These are phyloP conservation scores for Hanleya hanleyi DNA, from an alignment of 2,888 invertebrate genomes.

Conservation along the genomic window DNA sequence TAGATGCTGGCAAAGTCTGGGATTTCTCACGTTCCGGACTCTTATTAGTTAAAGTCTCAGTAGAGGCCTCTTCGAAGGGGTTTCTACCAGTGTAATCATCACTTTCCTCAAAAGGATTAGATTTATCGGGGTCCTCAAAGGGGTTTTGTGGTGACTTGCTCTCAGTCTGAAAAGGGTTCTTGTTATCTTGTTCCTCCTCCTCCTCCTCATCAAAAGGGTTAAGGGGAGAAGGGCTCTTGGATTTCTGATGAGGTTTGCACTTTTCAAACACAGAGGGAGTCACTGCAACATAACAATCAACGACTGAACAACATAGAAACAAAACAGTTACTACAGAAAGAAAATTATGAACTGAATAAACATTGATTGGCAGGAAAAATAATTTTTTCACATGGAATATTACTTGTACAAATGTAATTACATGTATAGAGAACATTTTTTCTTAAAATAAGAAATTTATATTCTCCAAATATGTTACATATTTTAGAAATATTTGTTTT, in stretches of 20 bases:
- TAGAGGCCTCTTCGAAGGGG: slow-evolving; percentile 38
- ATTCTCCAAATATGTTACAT: too few relatives aligned
- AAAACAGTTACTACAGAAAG: too few relatives aligned
- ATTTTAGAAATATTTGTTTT: too few relatives aligned
- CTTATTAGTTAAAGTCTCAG: not conserved
- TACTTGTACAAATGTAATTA: too few relatives aligned
- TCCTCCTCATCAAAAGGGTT: slow-evolving; percentile 42
- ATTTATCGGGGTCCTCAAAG: slow-evolving; percentile 43
- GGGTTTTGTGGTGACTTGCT: slow-evolving; percentile 43
- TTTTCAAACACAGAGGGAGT: not conserved
- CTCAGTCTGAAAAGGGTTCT: slow-evolving; percentile 25
- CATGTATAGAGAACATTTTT: too few relatives aligned
- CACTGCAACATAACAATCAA: slow-evolving; percentile 8
- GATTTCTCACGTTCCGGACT: not conserved
- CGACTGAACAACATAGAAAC: too few relatives aligned
- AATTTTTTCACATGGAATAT: too few relatives aligned
- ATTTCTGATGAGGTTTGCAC: not conserved
- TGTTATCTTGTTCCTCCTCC: slow-evolving; percentile 26
- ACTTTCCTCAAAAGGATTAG: slow-evolving; percentile 39
- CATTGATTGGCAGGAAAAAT: too few relatives aligned
- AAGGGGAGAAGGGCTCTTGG: not conserved
- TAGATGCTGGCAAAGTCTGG: too few relatives aligned
- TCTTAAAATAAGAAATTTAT: too few relatives aligned
- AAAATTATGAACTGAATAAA: too few relatives aligned
- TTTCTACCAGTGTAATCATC: slow-evolving; percentile 35